Base-by-base conservation (phyloP, 2,888 invertebrate genomes). In the Mystacides longicornis region DNA sequence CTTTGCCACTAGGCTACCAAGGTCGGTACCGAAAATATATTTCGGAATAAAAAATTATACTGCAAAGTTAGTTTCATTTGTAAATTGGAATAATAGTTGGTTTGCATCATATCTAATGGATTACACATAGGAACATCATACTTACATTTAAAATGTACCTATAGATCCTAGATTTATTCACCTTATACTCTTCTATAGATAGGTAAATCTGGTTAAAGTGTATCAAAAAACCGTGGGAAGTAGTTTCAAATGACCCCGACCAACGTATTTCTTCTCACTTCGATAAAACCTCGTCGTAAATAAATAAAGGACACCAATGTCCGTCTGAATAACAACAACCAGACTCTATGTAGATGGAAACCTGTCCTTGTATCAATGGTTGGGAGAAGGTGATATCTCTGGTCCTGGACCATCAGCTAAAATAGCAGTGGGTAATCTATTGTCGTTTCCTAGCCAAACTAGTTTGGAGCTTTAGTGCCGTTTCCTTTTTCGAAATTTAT, bases 381-480 rank as follows among this genome's bases (percentile, higher is more conserved):
- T n/a, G n/a, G n/a, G n/a, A 45, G 33, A 7, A 27, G 27, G 27
- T 49, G 18, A 49, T 46, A 20, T 43, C 48, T 50, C 23, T 54
- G 57, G 49, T 52, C 54, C 57, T 54, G 42, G 48, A 33, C 27
- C 54, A 50, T 47, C 57, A n/a, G 23, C 42, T 43, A 20, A 47
- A n/a, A n/a, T n/a, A n/a, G n/a, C n/a, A n/a, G n/a, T n/a, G n/a
- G n/a, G n/a, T n/a, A n/a, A n/a, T n/a, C n/a, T n/a, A n/a, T n/a
- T 46, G 31, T 16, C 49, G 23, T 23, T 42, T 23, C 33, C 21
- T n/a, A 23, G 20, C 47, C 18, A 57, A 57, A 57, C 57, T 54
- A 51, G 57, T 57, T 57, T 57, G 19, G 18, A 48, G n/a, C 37
- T 48, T 22, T 52, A 46, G 54, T 57, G 43, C 37, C 21, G 33